A percentile compares a stretch with the other conserved stretches of the same genome.
Conservation (phyloP, 2,888 invertebrate genomes). For the Ormia ochracea region DNA sequence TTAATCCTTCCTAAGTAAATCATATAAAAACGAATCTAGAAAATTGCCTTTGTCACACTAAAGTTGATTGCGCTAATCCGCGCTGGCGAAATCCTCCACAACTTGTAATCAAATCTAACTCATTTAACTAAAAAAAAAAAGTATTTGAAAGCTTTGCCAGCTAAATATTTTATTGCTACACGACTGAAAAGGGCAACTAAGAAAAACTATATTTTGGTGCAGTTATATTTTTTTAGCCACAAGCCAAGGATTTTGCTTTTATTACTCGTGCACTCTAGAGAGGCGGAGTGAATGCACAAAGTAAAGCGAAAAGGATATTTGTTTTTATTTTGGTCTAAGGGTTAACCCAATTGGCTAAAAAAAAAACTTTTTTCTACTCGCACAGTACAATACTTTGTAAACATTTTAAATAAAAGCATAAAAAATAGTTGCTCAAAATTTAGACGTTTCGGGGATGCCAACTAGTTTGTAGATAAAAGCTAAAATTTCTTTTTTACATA, state of each 20-base stretch:
- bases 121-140: not conserved
- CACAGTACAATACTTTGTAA: slow-evolving; percentile 36
- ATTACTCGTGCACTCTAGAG: slow-evolving; percentile 37
- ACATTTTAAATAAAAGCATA: slow-evolving; percentile 18
- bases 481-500: too few relatives aligned
- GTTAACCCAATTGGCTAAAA: slow-evolving; percentile 66
- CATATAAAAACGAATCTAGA: not conserved
- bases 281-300: slow-evolving; percentile 44
- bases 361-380: slow-evolving; percentile 26
- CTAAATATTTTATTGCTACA: slow-evolving; percentile 23
- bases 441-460: slow-evolving; percentile 28
- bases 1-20: not conserved
- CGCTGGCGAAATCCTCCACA: not conserved
- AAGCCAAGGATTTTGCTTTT: slow-evolving; percentile 58
- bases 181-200: not conserved
- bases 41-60: not conserved
- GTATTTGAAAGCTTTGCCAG: slow-evolving; percentile 32
- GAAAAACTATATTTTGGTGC: slow-evolving; percentile 40
- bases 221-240: slow-evolving; percentile 51
- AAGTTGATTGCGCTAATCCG: slow-evolving; percentile 30
- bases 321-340: slow-evolving; percentile 44
- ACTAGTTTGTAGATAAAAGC: not conserved
- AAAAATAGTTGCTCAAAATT: slow-evolving; percentile 44
- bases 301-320: slow-evolving; percentile 64
- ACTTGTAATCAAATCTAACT: slow-evolving; percentile 11